These are phyloP conservation scores for Scomber colias DNA, from an alignment of 2,113 vertebrate genomes.

Conservation along the genomic window DNA sequence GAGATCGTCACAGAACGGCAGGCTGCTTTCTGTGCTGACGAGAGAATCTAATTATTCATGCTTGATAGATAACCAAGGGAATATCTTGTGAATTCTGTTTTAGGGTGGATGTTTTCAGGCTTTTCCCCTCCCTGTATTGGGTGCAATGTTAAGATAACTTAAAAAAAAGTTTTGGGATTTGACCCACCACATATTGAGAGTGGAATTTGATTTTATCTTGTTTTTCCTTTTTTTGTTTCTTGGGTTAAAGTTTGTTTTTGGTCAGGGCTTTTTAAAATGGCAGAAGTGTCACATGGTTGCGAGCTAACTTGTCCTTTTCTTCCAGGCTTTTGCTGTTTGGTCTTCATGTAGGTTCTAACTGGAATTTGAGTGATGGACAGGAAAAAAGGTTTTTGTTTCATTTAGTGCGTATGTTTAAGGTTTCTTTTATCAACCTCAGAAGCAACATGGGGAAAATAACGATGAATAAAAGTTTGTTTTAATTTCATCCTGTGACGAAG, in stretches of 20 bases:
- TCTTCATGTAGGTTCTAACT: conserved; percentile 78
- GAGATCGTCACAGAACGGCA: conserved; percentile 4
- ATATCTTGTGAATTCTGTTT: conserved; percentile 59
- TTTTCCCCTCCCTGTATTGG: conserved; percentile 16
- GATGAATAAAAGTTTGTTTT: conserved; percentile 53
- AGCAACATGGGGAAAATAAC: conserved; percentile 45
- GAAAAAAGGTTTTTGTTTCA: conserved; percentile 51
- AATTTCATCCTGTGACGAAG: conserved; percentile 66
- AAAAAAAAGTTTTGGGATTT: conserved; percentile 66
- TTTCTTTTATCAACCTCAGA: conserved; percentile 71
- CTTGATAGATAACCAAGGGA: conserved; percentile 1
- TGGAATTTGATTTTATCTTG: conserved; percentile 75
- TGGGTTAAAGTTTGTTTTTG: conserved; percentile 68
- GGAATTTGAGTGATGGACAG: conserved; percentile 75
- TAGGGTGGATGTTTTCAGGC: conserved; percentile 35
- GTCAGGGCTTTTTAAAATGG: conserved; percentile 62
- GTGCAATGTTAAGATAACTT: conserved; percentile 65
- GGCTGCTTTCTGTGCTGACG: background rate
- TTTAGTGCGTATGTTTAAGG: conserved; percentile 67
- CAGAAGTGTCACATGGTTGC: conserved; percentile 58
- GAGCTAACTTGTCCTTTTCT: conserved; percentile 63
- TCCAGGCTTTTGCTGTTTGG: conserved; percentile 69
- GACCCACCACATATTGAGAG: conserved; percentile 64
- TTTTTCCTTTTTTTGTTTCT: conserved; percentile 59
- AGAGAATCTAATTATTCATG: conserved; percentile 11